These are phyloP conservation scores for Diadromus collaris DNA, from an alignment of 2,888 invertebrate species.

Conservation along the genomic window DNA sequence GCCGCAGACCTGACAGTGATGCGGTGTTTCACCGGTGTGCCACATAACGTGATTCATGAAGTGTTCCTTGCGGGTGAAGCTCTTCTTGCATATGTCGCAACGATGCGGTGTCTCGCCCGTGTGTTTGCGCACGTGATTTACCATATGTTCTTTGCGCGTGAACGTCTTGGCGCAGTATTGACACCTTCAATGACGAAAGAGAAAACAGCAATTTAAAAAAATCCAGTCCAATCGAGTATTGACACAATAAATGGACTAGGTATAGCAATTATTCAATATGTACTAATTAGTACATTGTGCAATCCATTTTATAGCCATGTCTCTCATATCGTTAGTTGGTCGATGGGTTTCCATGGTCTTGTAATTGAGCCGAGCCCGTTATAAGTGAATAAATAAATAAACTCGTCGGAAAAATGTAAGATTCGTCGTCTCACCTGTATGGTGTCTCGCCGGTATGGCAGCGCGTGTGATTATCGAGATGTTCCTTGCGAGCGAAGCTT, in stretches of 20 bases:
- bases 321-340: too few species aligned
- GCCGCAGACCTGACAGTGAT: slow-evolving; percentile 93
- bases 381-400: too few species aligned
- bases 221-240: not conserved
- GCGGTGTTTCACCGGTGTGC: slow-evolving; percentile 93
- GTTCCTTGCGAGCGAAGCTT: slow-evolving; percentile 93
- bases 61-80: slow-evolving; percentile 89
- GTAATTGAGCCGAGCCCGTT: too few species aligned
- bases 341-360: too few species aligned
- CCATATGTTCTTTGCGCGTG: slow-evolving; percentile 90
- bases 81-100: slow-evolving; percentile 90
- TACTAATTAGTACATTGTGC: too few species aligned
- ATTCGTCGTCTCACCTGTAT: slow-evolving; percentile 82
- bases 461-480: slow-evolving; percentile 91
- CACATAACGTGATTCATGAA: slow-evolving; percentile 92
- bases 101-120: slow-evolving; percentile 89
- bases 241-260: too few species aligned
- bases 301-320: too few species aligned
- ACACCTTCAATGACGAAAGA: slow-evolving; percentile 80
- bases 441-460: slow-evolving; percentile 93
- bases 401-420: not conserved
- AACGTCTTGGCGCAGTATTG: slow-evolving; percentile 89
- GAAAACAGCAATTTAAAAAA: slow-evolving; percentile 29
- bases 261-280: too few species aligned
- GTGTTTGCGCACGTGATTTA: slow-evolving; percentile 88